Conservation (phyloP, 1,140 invertebrate genomes). For the Antheraea mylitta region DNA sequence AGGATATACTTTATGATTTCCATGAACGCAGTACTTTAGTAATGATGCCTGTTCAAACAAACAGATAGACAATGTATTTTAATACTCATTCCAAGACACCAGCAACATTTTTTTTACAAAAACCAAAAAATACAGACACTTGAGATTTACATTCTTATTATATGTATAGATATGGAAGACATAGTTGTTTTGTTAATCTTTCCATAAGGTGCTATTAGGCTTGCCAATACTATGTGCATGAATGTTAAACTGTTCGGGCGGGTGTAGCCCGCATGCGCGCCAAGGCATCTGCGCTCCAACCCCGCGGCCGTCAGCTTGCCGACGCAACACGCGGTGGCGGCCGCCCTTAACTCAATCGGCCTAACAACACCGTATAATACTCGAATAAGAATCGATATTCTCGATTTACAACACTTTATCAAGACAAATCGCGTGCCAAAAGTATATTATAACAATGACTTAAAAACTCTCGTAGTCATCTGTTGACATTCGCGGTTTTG, state of each 20-base stretch:
- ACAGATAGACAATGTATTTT: no score
- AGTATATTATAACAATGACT: neutral
- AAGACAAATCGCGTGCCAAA: slow-evolving; percentile 41
- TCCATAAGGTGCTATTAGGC: neutral
- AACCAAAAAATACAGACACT: no score
- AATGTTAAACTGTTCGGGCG: slow-evolving; percentile 19
- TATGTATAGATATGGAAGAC: no score
- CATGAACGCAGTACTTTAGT: no score
- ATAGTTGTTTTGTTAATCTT: neutral
- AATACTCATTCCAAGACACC: no score
- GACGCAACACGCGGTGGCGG: slow-evolving; percentile 51
- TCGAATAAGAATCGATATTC: slow-evolving; percentile 59
- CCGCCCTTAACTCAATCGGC: slow-evolving; percentile 37
- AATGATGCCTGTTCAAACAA: no score
- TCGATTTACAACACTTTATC: slow-evolving; percentile 33
- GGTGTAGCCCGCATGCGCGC: slow-evolving; percentile 52
- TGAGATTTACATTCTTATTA: no score
- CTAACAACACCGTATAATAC: slow-evolving; percentile 26
- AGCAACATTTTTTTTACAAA: no score
- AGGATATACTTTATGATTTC: no score
- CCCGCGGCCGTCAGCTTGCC: slow-evolving; percentile 41
- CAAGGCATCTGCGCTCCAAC: slow-evolving; percentile 43
- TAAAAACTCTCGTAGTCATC: neutral
- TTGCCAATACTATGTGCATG: neutral
- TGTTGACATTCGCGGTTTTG: slow-evolving; percentile 13